These are phyloP conservation scores for Psittacula cyanocephala DNA, from an alignment of 2,113 vertebrate genomes.

Conservation along the genomic window DNA sequence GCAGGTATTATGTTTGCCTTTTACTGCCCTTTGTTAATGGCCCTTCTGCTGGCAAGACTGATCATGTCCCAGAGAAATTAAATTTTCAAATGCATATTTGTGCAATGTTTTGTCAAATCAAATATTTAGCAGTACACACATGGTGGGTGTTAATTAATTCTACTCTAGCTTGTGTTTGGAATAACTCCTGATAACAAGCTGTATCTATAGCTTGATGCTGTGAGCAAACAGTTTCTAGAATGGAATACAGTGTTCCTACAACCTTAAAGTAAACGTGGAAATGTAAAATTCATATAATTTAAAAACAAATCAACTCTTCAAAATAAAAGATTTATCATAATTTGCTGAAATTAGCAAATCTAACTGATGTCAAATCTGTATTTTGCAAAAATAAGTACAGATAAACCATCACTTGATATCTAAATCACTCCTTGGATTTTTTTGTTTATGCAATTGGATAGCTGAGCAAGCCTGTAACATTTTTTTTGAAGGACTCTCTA, in stretches of 20 bases:
- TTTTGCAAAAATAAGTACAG: neutral
- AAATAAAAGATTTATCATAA: neutral
- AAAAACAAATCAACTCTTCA: neutral
- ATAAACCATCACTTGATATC: neutral
- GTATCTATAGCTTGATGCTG: neutral
- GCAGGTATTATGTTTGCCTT: neutral
- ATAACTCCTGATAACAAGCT: neutral
- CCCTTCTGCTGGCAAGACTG: neutral
- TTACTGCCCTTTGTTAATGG: neutral
- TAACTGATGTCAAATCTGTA: neutral
- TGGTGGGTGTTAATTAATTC: neutral
- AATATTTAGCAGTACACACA: neutral
- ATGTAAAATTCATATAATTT: neutral
- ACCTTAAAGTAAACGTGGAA: neutral
- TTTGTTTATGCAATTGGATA: neutral
- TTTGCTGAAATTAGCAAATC: neutral
- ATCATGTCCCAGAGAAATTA: neutral
- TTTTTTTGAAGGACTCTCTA: neutral
- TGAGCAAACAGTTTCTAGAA: neutral
- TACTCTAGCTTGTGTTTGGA: neutral
- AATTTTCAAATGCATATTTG: neutral
- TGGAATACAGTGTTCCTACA: neutral
- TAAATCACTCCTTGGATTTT: neutral
- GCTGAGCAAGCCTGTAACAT: neutral
- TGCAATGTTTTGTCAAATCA: neutral